Conservation (phyloP, 1,140 invertebrate species). For the Sipha flava region DNA sequence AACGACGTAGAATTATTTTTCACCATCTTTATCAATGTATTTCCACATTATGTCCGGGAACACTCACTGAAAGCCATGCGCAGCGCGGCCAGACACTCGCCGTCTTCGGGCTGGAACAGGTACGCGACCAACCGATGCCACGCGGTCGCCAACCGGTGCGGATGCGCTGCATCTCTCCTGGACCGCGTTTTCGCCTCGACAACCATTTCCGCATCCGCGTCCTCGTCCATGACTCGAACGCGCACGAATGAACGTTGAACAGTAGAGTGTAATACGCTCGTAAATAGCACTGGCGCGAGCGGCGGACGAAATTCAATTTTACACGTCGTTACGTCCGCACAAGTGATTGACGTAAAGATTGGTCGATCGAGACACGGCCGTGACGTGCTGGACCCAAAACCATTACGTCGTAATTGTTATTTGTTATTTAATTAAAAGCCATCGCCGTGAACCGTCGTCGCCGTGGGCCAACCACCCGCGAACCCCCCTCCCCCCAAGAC, state of each 20-base stretch:
- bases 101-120: constrained; percentile 61
- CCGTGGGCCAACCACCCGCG: too few relatives aligned
- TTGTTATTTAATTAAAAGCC: too few relatives aligned
- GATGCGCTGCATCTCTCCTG: neutral
- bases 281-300: too few relatives aligned
- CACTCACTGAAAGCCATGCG: constrained; percentile 67
- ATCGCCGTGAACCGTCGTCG: too few relatives aligned
- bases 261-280: too few relatives aligned
- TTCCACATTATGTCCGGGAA: neutral
- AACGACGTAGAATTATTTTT: too few relatives aligned
- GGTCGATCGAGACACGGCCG: too few relatives aligned
- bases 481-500: too few relatives aligned
- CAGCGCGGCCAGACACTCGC: constrained; percentile 63
- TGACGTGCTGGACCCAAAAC: too few relatives aligned
- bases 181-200: neutral
- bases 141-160: constrained; percentile 28
- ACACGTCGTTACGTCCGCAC: neutral
- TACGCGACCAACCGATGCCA: constrained; percentile 47
- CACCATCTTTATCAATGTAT: too few relatives aligned
- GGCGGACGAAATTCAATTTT: neutral
- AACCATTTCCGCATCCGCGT: neutral
- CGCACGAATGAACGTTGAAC: too few relatives aligned
- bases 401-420: too few relatives aligned
- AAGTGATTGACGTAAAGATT: neutral
- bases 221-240: neutral